These are phyloP conservation scores for Drosophila merina DNA, from an alignment of 2,888 invertebrate genomes.

Conservation along the genomic window DNA sequence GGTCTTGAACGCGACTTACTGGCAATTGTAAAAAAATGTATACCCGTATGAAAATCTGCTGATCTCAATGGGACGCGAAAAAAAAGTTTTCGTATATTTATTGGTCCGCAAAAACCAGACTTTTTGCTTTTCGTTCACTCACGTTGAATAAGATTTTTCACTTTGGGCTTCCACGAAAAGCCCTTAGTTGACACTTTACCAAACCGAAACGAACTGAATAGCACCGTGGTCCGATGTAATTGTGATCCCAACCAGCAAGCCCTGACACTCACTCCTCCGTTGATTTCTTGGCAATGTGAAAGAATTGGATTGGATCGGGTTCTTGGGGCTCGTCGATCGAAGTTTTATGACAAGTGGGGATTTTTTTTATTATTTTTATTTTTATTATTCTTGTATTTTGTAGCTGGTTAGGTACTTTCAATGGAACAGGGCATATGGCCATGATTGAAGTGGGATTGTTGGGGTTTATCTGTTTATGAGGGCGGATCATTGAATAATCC, in stretches of 20 bases:
- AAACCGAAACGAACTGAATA: slow-evolving; percentile 16
- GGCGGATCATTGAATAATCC: slow-evolving; percentile 6
- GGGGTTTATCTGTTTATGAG: slow-evolving; percentile 9
- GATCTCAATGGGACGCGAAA: slow-evolving; percentile 18
- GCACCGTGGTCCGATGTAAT: slow-evolving; percentile 36
- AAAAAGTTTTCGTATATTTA: slow-evolving; percentile 26
- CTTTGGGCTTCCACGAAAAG: slow-evolving; percentile 45
- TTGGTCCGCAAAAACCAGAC: slow-evolving; percentile 42
- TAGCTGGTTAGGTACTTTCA: slow-evolving; percentile 7
- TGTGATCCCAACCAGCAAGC: slow-evolving; percentile 36
- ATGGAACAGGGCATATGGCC: slow-evolving; percentile 20
- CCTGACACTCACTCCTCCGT: slow-evolving; percentile 23
- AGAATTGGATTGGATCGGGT: slow-evolving; percentile 17
- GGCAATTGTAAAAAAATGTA: slow-evolving; percentile 35
- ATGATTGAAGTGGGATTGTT: slow-evolving; percentile 2
- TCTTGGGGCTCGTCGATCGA: slow-evolving; percentile 24
- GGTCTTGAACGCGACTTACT: slow-evolving; percentile 42
- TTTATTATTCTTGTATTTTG: slow-evolving; percentile 6
- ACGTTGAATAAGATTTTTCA: slow-evolving; percentile 16
- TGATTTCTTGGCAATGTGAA: slow-evolving; percentile 24
- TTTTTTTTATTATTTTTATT: slow-evolving; percentile 7
- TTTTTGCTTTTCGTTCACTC: slow-evolving; percentile 22
- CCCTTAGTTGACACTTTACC: slow-evolving; percentile 62
- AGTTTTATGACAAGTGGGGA: slow-evolving; percentile 38
- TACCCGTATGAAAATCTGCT: slow-evolving; percentile 49